phyloP scores from a whole-genome alignment of 92 coral and sea anemone genomes.

The Epizoanthus ramosus region DNA sequence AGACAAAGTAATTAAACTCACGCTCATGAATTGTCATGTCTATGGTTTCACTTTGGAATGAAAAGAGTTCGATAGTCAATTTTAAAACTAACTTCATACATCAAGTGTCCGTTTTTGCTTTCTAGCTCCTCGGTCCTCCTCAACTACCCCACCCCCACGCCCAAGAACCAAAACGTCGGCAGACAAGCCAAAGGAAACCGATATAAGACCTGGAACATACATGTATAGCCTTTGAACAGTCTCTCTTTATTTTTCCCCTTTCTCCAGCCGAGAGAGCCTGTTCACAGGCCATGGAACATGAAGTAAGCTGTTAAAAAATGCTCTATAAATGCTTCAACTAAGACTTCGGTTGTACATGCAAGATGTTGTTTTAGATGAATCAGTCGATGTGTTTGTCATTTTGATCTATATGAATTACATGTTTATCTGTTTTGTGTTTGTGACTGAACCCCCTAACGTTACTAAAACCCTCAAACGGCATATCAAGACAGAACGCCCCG shows the following conservation, averaged over 20 bases:
- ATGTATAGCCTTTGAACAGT: conserved; percentile 17
- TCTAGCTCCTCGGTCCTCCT: conserved; percentile 13
- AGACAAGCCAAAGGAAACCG: conserved; percentile 21
- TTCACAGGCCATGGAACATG: conserved; percentile 21
- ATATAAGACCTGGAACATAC: conserved; percentile 21
- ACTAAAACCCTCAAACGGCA: conserved; percentile 19
- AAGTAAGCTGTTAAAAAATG: conserved; percentile 18
- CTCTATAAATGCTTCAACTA: conserved; percentile 21
- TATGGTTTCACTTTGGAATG: conserved; percentile 17
- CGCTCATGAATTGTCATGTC: conserved; percentile 17
- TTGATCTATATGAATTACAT: conserved; percentile 17
- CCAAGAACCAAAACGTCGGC: conserved; percentile 24
- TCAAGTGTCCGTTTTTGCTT: conserved; percentile 21
- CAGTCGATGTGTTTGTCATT: conserved; percentile 22
- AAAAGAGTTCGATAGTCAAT: conserved; percentile 21
- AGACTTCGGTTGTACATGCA: conserved; percentile 23
- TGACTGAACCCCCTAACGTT: conserved; percentile 24
- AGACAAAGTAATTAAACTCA: conserved; percentile 18
- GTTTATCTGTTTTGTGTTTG: conserved; percentile 21
- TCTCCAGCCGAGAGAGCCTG: too few relatives aligned
- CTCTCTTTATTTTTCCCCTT: conserved; percentile 20
- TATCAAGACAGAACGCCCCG: conserved; percentile 24
- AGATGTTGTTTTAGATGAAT: conserved; percentile 20
- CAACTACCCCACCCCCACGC: conserved; percentile 28
- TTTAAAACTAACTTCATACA: conserved; percentile 20